These are phyloP conservation scores for Latrodectus geometricus DNA, from an alignment of 1,140 invertebrate genomes.

Conservation along the genomic window DNA sequence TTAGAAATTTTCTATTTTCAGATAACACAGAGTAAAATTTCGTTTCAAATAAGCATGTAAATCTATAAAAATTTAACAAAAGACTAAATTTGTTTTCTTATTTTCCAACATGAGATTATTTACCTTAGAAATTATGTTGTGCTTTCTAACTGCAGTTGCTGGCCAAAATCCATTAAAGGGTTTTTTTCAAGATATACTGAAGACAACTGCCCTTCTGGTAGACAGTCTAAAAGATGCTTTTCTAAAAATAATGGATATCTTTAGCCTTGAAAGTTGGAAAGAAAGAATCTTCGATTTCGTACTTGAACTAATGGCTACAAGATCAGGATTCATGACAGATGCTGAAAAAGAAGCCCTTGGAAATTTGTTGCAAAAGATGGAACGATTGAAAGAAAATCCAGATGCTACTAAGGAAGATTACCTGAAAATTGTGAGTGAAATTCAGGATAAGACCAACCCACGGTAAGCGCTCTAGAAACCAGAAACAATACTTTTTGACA, in stretches of 20 bases:
- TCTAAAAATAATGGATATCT: background rate
- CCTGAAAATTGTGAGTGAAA: background rate
- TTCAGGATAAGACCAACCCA: background rate
- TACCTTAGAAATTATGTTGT: background rate
- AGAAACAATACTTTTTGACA: too few species aligned
- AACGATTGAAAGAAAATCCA: background rate
- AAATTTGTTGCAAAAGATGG: background rate
- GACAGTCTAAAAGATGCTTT: background rate
- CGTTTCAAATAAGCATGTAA: too few species aligned
- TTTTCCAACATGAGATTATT: background rate
- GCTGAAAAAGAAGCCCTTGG: background rate
- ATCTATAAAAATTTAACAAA: too few species aligned
- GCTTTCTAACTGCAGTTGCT: background rate
- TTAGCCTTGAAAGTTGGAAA: background rate
- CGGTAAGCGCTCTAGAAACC: too few species aligned
- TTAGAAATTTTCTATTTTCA: too few species aligned
- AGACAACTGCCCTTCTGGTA: background rate
- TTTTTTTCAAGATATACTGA: background rate
- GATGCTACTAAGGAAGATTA: constrained; percentile 11
- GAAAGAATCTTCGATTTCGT: background rate
- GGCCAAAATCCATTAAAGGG: background rate
- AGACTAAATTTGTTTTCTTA: too few species aligned
- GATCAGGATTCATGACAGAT: background rate
- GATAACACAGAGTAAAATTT: too few species aligned
- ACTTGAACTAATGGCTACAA: background rate